Evolutionary conservation across 2,888 invertebrate genomes (phyloP).

Genomic region (Conchocele bisecta): DNA sequence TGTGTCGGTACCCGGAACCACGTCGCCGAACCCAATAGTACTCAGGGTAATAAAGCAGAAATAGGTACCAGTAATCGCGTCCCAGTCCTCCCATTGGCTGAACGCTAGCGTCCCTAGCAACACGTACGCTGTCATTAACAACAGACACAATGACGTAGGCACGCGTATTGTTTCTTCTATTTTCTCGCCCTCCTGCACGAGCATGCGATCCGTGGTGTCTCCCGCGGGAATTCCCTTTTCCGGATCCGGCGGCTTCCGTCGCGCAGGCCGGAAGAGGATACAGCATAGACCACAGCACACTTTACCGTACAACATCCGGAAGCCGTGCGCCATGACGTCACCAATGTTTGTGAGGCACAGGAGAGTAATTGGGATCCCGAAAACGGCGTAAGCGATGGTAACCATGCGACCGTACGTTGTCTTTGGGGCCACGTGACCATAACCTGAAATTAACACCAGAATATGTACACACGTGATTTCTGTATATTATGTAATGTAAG

Average conservation of each 20-base stretch:
- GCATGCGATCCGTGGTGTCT: constrained; percentile 56
- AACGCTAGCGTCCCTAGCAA: constrained; percentile 81
- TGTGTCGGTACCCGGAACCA: constrained; percentile 74
- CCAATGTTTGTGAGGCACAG: constrained; percentile 81
- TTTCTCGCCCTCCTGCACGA: constrained; percentile 65
- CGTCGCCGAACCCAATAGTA: constrained; percentile 82
- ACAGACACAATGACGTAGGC: constrained; percentile 81
- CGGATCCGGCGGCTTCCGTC: constrained; percentile 66
- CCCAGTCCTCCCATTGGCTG: constrained; percentile 81
- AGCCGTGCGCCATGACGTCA: constrained; percentile 82
- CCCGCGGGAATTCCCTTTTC: constrained; percentile 66
- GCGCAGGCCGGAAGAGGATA: constrained; percentile 68
- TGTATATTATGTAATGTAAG: too few species aligned
- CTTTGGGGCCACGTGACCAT: constrained; percentile 81
- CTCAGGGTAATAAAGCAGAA: constrained; percentile 82
- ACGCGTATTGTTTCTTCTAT: constrained; percentile 79
- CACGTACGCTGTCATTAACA: constrained; percentile 80
- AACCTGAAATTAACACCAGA: constrained; percentile 78
- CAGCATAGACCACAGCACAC: constrained; percentile 80
- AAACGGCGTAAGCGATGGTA: constrained; percentile 81
- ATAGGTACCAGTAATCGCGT: constrained; percentile 78
- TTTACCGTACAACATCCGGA: constrained; percentile 85
- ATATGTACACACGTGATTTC: too few species aligned
- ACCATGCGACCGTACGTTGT: constrained; percentile 78
- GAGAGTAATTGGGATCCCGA: constrained; percentile 80